phyloP scores from a whole-genome alignment of 2,113 vertebrate species.

The Thryonomys swinderianus region DNA sequence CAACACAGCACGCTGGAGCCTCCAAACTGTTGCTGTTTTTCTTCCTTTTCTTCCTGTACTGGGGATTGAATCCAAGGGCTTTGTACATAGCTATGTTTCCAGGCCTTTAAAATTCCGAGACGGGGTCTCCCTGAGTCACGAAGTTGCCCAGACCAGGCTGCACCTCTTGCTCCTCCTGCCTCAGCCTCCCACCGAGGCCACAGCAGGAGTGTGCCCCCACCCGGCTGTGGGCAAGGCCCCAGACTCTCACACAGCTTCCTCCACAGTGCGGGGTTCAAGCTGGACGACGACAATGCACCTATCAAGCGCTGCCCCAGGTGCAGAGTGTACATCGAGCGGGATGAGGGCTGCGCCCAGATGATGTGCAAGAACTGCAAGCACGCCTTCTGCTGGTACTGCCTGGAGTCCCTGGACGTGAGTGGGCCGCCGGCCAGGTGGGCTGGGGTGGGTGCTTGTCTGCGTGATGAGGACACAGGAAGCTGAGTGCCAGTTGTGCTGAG shows the following conservation, averaged over 20 bases:
- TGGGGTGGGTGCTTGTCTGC: too few relatives aligned
- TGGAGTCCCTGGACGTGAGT: conserved; percentile 99
- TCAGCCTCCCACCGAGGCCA: background rate
- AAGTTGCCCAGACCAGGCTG: background rate
- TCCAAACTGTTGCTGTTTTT: background rate
- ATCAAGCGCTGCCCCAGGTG: conserved; percentile 99
- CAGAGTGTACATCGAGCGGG: conserved; percentile 98
- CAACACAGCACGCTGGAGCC: rapidly evolving
- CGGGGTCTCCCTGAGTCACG: background rate
- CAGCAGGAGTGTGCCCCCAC: rapidly evolving
- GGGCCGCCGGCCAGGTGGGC: rapidly evolving
- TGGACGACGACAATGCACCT: conserved; percentile 94
- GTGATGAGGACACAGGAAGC: too few relatives aligned
- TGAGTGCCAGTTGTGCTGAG: too few relatives aligned
- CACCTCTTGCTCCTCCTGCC: background rate
- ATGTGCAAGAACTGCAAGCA: conserved; percentile 99
- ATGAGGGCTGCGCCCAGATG: conserved; percentile 99
- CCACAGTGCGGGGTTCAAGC: conserved; percentile 93
- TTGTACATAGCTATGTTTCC: background rate
- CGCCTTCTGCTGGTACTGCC: conserved; percentile 99
- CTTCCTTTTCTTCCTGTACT: background rate
- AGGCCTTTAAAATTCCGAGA: background rate
- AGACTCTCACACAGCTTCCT: background rate
- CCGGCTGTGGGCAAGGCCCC: rapidly evolving
- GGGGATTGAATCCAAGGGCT: background rate